phyloP scores from a whole-genome alignment of 2,113 vertebrate genomes.

The Herpailurus yagouaroundi region DNA sequence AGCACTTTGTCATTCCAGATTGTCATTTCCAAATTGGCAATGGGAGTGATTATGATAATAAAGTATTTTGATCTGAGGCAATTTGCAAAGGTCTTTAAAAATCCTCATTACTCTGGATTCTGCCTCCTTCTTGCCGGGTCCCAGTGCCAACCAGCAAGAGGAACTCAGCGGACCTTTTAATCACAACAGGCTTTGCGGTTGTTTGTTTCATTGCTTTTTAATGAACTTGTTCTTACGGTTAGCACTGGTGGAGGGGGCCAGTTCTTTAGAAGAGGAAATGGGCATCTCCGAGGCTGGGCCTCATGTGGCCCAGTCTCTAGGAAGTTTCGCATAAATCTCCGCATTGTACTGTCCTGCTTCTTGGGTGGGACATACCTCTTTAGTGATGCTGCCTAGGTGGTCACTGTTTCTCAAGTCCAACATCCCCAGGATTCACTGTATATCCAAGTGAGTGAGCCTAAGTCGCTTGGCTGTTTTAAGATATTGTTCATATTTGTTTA shows the following conservation, averaged over 20 bases:
- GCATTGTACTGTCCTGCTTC: not conserved
- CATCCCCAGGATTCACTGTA: not conserved
- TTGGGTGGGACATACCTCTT: not conserved
- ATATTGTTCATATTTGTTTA: not conserved
- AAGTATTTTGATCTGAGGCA: constrained; percentile 53
- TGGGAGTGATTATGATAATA: constrained; percentile 43
- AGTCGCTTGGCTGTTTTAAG: not conserved
- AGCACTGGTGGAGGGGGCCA: not conserved
- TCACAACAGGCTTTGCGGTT: not conserved
- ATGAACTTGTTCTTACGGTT: constrained; percentile 42
- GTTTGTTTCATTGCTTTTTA: constrained; percentile 46
- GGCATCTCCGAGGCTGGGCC: not conserved
- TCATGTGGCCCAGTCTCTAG: not conserved
- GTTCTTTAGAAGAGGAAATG: not conserved
- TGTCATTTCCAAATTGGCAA: constrained; percentile 30
- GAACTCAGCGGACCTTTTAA: constrained; percentile 12
- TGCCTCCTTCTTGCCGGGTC: not conserved
- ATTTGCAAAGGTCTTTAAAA: constrained; percentile 53
- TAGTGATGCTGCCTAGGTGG: not conserved
- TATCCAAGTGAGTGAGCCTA: not conserved
- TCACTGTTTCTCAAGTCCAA: not conserved
- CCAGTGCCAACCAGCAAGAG: not conserved
- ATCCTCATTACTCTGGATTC: not conserved
- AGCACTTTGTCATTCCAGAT: constrained; percentile 15
- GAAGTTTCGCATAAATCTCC: not conserved